A percentile compares a stretch with the other conserved stretches of the same genome.
phyloP scores from a whole-genome alignment of 2,797 vertebrate genomes.

The Pseudochaenichthys georgianus region DNA sequence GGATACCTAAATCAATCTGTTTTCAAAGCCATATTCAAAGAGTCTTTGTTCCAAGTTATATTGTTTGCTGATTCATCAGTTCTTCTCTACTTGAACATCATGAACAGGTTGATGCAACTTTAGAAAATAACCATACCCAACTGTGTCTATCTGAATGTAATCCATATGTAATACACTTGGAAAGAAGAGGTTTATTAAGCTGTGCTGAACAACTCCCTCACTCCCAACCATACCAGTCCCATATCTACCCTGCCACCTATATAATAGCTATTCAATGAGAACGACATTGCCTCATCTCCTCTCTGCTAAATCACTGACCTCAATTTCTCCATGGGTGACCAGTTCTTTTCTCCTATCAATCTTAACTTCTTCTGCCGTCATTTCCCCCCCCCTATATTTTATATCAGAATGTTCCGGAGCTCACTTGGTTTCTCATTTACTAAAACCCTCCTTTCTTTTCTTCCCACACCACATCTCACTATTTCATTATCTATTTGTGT shows the following conservation, averaged over 20 bases:
- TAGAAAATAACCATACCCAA: slow-evolving; percentile 21
- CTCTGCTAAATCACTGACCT: slow-evolving; percentile 74
- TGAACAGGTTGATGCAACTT: slow-evolving; percentile 19
- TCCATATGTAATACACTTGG: not conserved
- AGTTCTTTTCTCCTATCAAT: slow-evolving; percentile 58
- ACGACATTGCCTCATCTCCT: slow-evolving; percentile 55
- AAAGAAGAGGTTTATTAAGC: slow-evolving; percentile 16
- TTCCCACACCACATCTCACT: not conserved
- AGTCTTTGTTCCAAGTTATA: not conserved
- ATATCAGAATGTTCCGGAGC: slow-evolving; percentile 37
- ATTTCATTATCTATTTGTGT: slow-evolving; percentile 7
- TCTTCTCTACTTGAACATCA: slow-evolving; percentile 2
- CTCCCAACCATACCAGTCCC: slow-evolving; percentile 2
- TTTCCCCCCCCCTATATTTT: slow-evolving; percentile 33
- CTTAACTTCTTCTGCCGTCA: slow-evolving; percentile 55
- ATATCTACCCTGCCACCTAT: slow-evolving; percentile 22
- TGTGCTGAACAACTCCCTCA: slow-evolving; percentile 24
- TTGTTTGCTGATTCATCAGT: slow-evolving; percentile 8
- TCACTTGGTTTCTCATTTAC: slow-evolving; percentile 38
- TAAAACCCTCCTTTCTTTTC: slow-evolving; percentile 7
- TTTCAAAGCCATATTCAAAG: not conserved
- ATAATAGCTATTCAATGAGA: slow-evolving; percentile 58
- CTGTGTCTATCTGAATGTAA: not conserved
- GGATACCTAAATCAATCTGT: not conserved
- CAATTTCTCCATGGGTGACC: slow-evolving; percentile 64